A percentile compares a stretch with the other conserved stretches of the same genome.
These are phyloP conservation scores for Leptestheria dahalacensis DNA, from an alignment of 1,140 invertebrate genomes.

Conservation along the genomic window DNA sequence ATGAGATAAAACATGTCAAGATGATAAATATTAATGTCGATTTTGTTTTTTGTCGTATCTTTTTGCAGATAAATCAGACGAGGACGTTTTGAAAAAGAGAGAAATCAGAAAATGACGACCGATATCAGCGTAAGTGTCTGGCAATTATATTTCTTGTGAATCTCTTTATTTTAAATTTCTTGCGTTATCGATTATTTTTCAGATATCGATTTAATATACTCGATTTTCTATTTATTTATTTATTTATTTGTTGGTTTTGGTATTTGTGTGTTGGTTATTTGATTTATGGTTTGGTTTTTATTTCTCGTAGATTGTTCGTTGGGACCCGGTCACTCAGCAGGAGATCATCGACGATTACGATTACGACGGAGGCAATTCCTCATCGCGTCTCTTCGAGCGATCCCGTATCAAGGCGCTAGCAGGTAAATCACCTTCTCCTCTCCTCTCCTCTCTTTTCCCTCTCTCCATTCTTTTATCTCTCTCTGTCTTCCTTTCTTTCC, in stretches of 20 bases:
- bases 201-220: no score
- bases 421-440: constrained; percentile 40
- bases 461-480: neutral
- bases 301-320: constrained; percentile 5
- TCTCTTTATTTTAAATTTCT: no score
- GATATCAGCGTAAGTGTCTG: constrained; percentile 78
- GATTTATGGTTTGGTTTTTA: neutral
- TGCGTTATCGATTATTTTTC: no score
- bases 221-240: no score
- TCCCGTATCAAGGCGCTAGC: constrained; percentile 96
- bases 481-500: no score
- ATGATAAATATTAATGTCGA: no score
- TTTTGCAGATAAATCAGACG: no score
- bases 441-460: neutral
- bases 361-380: constrained; percentile 97
- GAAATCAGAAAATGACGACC: constrained; percentile 88
- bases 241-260: no score
- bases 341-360: constrained; percentile 90
- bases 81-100: no score
- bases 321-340: constrained; percentile 23
- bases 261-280: constrained; percentile 22
- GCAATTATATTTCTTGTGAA: constrained; percentile 47
- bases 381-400: constrained; percentile 93
- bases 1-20: no score
- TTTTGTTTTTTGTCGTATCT: no score